Evolutionary conservation across 2,888 invertebrate genomes (phyloP).

Genomic region (Cremastinae sp.): DNA sequence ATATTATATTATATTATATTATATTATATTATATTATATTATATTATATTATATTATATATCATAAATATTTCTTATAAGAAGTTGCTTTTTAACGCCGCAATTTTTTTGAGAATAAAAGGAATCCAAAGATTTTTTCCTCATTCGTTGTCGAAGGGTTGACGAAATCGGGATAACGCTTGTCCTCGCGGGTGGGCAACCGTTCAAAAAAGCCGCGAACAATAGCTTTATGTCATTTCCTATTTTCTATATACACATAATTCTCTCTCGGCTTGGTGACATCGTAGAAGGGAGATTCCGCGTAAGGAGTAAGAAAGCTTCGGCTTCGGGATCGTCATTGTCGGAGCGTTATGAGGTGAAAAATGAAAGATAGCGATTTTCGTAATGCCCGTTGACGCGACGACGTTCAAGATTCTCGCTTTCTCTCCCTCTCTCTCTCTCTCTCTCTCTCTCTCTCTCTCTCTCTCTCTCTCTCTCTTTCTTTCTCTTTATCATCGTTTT

Average conservation of each 20-base stretch:
- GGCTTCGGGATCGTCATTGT: conserved; percentile 69
- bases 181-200: conserved; percentile 52
- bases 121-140: too few relatives aligned
- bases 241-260: too few relatives aligned
- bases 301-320: too few relatives aligned
- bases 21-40: too few relatives aligned
- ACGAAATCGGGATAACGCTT: conserved; percentile 54
- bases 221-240: conserved; percentile 55
- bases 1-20: too few relatives aligned
- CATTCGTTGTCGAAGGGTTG: conserved; percentile 46
- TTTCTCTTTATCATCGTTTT: too few relatives aligned
- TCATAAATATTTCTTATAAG: too few relatives aligned
- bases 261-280: conserved; percentile 38
- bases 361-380: conserved; percentile 77
- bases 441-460: conserved; percentile 21
- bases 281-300: not conserved
- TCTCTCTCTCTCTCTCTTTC: not conserved
- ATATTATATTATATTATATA: too few relatives aligned
- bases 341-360: conserved; percentile 77
- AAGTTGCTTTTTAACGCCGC: too few relatives aligned
- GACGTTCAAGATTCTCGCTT: conserved; percentile 18
- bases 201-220: conserved; percentile 53
- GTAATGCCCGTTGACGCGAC: conserved; percentile 59
- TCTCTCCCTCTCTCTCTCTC: conserved; percentile 20
- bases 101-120: too few relatives aligned